A percentile compares a stretch with the other conserved stretches of the same genome.
Conservation (phyloP, 2,888 invertebrate genomes). For the Drosophila conformis region DNA sequence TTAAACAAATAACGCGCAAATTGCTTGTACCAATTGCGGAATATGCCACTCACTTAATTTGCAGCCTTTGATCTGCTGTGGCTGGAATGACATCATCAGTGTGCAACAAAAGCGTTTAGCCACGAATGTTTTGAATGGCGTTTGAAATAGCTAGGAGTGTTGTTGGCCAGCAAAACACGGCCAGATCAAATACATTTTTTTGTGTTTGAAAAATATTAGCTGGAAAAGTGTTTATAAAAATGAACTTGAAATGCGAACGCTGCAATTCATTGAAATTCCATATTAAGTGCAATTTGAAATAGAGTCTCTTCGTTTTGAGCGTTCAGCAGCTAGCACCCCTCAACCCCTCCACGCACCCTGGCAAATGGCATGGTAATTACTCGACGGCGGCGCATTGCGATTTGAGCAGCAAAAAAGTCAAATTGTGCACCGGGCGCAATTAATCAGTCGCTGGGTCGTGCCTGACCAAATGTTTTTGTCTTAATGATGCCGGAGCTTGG, state of each 20-base stretch:
- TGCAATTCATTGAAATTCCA: slow-evolving; percentile 59
- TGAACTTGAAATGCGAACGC: slow-evolving; percentile 61
- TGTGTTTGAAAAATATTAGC: slow-evolving; percentile 24
- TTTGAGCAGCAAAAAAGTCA: slow-evolving; percentile 79
- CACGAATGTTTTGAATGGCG: slow-evolving; percentile 16
- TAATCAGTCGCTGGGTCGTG: slow-evolving; percentile 77
- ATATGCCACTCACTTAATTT: slow-evolving; percentile 59
- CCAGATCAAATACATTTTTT: slow-evolving; percentile 71
- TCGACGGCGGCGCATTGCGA: slow-evolving; percentile 55
- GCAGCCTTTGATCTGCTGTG: slow-evolving; percentile 65
- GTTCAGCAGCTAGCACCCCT: not conserved
- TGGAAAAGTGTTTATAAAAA: slow-evolving; percentile 37
- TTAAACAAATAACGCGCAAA: slow-evolving; percentile 53
- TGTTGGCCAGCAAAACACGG: slow-evolving; percentile 38
- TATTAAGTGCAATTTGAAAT: slow-evolving; percentile 78
- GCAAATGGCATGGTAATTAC: slow-evolving; percentile 77
- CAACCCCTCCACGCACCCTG: slow-evolving; percentile 4
- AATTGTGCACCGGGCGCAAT: slow-evolving; percentile 74
- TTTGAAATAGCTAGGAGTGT: slow-evolving; percentile 19
- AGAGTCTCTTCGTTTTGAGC: slow-evolving; percentile 43
- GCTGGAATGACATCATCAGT: slow-evolving; percentile 67
- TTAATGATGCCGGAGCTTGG: slow-evolving; percentile 71
- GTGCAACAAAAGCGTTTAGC: slow-evolving; percentile 21
- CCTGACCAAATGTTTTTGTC: slow-evolving; percentile 78
- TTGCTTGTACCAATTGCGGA: slow-evolving; percentile 44